Percentiles rank a stretch among this genome's conserved stretches.
Conservation (phyloP, 1,140 invertebrate genomes). For the Teleogryllus occipitalis region DNA sequence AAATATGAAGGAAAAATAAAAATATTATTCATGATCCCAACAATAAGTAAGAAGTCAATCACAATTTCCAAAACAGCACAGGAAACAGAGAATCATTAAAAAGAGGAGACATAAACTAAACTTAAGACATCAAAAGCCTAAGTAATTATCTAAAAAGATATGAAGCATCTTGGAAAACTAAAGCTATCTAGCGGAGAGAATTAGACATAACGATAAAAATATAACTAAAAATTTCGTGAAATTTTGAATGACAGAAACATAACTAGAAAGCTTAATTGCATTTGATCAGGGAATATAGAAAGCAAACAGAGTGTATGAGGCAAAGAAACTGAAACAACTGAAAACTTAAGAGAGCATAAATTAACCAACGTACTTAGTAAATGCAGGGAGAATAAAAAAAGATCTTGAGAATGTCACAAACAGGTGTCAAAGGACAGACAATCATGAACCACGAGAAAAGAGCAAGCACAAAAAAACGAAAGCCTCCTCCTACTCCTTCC, state of each 20-base stretch:
- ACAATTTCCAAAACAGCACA: not conserved
- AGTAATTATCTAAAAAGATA: not conserved
- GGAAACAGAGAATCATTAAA: not conserved
- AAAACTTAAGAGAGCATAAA: not conserved
- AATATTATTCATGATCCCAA: too few species aligned
- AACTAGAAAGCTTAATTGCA: not conserved
- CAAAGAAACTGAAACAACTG: not conserved
- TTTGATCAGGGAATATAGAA: not conserved
- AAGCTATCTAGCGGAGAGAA: not conserved
- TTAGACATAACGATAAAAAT: not conserved
- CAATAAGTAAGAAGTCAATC: too few species aligned
- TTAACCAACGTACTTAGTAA: not conserved
- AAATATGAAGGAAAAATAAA: too few species aligned
- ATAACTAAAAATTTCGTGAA: not conserved
- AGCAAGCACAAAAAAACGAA: too few species aligned
- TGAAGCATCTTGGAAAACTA: not conserved
- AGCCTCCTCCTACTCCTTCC: too few species aligned
- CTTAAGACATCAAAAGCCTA: not conserved
- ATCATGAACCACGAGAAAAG: too few species aligned
- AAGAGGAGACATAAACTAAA: not conserved
- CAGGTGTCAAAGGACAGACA: too few species aligned
- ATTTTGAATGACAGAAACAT: not conserved
- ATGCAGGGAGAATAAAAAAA: not conserved
- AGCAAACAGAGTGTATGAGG: not conserved
- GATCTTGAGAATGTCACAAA: not conserved